phyloP scores from a whole-genome alignment of 2,888 invertebrate species.

The Lordiphosa andalusiaca region DNA sequence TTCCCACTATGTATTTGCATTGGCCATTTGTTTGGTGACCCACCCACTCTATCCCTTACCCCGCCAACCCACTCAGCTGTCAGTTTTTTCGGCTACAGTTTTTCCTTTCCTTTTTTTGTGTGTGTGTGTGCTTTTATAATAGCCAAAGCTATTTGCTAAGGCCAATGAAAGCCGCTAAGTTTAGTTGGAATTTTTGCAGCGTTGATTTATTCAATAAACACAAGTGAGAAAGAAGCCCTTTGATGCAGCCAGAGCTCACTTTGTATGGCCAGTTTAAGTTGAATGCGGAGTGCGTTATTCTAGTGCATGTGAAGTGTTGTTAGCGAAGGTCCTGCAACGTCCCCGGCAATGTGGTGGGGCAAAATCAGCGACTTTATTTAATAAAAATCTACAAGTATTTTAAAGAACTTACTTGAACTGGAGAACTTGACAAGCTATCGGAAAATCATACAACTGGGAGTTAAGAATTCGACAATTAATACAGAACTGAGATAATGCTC shows the following conservation, averaged over 20 bases:
- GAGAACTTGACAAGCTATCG: too few species aligned
- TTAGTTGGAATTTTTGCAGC: slow-evolving; percentile 60
- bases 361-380: too few species aligned
- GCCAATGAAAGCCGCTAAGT: slow-evolving; percentile 70
- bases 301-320: slow-evolving; percentile 29
- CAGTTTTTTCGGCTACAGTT: slow-evolving; percentile 68
- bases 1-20: slow-evolving; percentile 71
- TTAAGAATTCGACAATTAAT: too few species aligned
- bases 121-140: slow-evolving; percentile 36
- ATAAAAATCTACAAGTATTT: too few species aligned
- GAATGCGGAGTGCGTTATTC: slow-evolving; percentile 1
- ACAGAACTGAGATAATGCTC: too few species aligned
- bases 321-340: slow-evolving; percentile 2
- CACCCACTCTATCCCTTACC: not conserved
- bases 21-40: slow-evolving; percentile 48
- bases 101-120: slow-evolving; percentile 34
- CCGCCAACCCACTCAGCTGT: slow-evolving; percentile 20
- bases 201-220: slow-evolving; percentile 70
- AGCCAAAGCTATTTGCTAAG: slow-evolving; percentile 54
- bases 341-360: not conserved
- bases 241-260: slow-evolving; percentile 29
- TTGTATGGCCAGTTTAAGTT: slow-evolving; percentile 42
- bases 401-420: too few species aligned
- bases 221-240: slow-evolving; percentile 33
- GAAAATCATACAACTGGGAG: too few species aligned